Conservation (phyloP, 2,797 vertebrate genomes). For the Nasua narica region DNA sequence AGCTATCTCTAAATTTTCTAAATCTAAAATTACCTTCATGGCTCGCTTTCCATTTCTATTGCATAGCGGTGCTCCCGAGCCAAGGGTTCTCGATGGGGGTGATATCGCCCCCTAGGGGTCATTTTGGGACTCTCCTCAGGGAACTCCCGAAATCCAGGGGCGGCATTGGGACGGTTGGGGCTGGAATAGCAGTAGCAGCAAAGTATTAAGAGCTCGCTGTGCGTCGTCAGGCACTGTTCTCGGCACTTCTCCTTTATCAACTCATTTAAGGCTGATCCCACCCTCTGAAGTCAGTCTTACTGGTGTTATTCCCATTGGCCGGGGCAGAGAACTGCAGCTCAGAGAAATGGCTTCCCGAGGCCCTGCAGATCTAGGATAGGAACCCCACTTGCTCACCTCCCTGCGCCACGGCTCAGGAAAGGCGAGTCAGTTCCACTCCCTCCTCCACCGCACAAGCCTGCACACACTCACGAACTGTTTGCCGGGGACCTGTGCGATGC, state of each 20-base stretch:
- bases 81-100: background rate
- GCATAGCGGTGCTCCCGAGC: background rate
- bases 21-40: background rate
- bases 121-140: background rate
- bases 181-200: background rate
- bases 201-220: background rate
- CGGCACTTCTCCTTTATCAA: background rate
- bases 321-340: background rate
- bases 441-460: background rate
- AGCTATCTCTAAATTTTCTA: slow-evolving; percentile 6
- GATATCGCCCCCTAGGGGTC: slow-evolving; percentile 17
- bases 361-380: background rate
- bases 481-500: background rate
- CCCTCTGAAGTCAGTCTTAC: background rate
- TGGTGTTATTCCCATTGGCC: background rate
- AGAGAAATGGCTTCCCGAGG: background rate
- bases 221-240: background rate
- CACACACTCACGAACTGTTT: background rate
- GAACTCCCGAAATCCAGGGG: background rate
- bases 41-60: background rate
- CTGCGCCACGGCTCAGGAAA: background rate
- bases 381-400: background rate
- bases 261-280: background rate
- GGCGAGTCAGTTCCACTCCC: background rate
- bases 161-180: fast-evolving